These are phyloP conservation scores for Gymnocheta viridis DNA, from an alignment of 2,888 invertebrate genomes.

Conservation along the genomic window DNA sequence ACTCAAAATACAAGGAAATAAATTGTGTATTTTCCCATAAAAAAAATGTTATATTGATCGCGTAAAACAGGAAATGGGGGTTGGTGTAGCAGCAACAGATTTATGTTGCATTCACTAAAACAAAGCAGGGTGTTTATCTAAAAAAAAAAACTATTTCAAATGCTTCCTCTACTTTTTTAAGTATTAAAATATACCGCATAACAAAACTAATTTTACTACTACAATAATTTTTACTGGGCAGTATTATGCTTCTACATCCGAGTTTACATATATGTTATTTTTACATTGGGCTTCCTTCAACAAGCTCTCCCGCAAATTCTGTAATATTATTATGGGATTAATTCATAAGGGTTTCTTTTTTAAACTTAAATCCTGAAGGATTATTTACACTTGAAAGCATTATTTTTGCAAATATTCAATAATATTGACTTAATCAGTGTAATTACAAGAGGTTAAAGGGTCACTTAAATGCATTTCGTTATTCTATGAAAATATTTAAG, in stretches of 20 bases:
- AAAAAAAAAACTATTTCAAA: too few species aligned
- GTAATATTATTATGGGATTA: slow-evolving; percentile 50
- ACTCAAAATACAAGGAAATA: slow-evolving; percentile 8
- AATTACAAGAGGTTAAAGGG: slow-evolving; percentile 20
- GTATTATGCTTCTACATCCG: too few species aligned
- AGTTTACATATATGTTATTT: too few species aligned
- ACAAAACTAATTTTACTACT: neutral
- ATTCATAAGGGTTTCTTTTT: neutral
- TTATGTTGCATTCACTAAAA: neutral
- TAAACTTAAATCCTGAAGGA: neutral
- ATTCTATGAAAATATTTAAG: too few species aligned
- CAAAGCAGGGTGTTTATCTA: neutral
- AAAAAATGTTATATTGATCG: neutral
- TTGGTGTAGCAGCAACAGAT: slow-evolving; percentile 10
- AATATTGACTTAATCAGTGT: slow-evolving; percentile 11
- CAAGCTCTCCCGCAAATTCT: neutral
- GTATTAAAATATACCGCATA: neutral
- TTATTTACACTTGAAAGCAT: slow-evolving; percentile 29
- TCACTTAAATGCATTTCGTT: too few species aligned
- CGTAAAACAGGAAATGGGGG: slow-evolving; percentile 11
- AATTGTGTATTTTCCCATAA: neutral
- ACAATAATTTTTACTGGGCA: neutral
- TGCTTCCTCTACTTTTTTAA: neutral
- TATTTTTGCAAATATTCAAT: neutral
- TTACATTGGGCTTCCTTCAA: neutral